These are phyloP conservation scores for Argya squamiceps DNA, from an alignment of 2,797 vertebrate genomes.

Conservation along the genomic window DNA sequence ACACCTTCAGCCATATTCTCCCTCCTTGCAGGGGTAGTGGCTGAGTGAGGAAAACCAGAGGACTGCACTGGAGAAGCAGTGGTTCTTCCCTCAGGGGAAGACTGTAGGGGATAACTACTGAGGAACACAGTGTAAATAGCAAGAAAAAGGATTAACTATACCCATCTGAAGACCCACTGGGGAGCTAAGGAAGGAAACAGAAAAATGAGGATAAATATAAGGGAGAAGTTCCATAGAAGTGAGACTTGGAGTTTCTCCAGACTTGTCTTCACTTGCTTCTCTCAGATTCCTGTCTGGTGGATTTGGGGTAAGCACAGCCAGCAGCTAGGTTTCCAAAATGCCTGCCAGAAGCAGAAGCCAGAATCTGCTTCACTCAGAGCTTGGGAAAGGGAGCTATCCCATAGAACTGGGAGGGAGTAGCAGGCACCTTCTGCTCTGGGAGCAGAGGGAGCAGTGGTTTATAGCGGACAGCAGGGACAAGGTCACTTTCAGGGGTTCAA, in stretches of 20 bases:
- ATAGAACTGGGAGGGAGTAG: accelerated
- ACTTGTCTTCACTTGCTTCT: neutral
- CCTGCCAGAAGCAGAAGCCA: neutral
- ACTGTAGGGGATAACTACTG: neutral
- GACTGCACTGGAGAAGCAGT: neutral
- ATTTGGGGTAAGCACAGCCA: neutral
- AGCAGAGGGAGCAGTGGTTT: neutral
- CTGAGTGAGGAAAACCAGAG: neutral
- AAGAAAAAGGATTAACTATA: neutral
- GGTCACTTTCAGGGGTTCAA: accelerated
- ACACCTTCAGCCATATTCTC: neutral
- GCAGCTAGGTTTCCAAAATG: neutral
- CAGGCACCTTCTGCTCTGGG: neutral
- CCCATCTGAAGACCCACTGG: neutral
- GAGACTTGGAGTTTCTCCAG: neutral
- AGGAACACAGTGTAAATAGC: neutral
- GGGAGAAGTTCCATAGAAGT: neutral
- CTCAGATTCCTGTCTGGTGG: neutral
- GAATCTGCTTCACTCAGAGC: neutral
- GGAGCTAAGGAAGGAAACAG: neutral
- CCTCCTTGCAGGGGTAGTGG: neutral
- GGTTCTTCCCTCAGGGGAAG: neutral
- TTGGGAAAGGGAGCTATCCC: neutral
- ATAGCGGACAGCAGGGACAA: neutral
- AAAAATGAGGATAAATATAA: neutral